phyloP scores from a whole-genome alignment of 2,113 vertebrate species.

The Tetrao urogallus region DNA sequence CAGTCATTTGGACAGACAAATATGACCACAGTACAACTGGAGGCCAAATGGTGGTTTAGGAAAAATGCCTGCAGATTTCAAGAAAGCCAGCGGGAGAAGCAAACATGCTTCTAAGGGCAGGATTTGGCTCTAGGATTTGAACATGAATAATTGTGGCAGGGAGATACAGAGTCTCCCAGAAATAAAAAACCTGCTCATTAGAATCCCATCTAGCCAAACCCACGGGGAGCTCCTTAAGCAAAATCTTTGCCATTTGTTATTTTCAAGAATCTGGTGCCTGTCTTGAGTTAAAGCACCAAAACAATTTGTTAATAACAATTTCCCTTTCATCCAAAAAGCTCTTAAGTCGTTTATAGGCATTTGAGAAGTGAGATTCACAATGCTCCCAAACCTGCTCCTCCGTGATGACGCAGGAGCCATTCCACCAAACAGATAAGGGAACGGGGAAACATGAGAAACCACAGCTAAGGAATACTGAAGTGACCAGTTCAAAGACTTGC shows the following conservation, averaged over 20 bases:
- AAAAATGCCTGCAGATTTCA: conserved; percentile 42
- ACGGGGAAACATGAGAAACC: neutral
- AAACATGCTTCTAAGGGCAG: conserved; percentile 19
- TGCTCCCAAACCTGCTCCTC: neutral
- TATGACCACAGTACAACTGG: conserved; percentile 52
- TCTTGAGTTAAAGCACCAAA: neutral
- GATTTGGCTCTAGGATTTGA: conserved; percentile 24
- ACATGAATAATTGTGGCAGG: conserved; percentile 21
- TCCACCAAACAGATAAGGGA: neutral
- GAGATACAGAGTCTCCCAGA: conserved; percentile 22
- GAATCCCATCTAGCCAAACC: conserved; percentile 38
- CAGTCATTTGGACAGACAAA: conserved; percentile 58
- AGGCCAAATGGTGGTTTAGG: conserved; percentile 48
- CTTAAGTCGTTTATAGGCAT: neutral
- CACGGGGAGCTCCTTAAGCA: neutral
- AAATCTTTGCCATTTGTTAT: conserved; percentile 13
- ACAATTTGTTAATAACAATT: neutral
- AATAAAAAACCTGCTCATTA: conserved; percentile 51
- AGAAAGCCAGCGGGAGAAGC: conserved; percentile 53
- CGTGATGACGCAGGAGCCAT: rapidly evolving
- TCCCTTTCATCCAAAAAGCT: neutral
- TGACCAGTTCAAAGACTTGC: neutral
- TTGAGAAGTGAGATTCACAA: neutral
- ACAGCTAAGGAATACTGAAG: neutral
- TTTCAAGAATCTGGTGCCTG: conserved; percentile 11